Evolutionary conservation across 1,140 invertebrate genomes (phyloP), one percentile per base, ranked within the genome.

Genomic region (Drosophila navojoa): DNA sequence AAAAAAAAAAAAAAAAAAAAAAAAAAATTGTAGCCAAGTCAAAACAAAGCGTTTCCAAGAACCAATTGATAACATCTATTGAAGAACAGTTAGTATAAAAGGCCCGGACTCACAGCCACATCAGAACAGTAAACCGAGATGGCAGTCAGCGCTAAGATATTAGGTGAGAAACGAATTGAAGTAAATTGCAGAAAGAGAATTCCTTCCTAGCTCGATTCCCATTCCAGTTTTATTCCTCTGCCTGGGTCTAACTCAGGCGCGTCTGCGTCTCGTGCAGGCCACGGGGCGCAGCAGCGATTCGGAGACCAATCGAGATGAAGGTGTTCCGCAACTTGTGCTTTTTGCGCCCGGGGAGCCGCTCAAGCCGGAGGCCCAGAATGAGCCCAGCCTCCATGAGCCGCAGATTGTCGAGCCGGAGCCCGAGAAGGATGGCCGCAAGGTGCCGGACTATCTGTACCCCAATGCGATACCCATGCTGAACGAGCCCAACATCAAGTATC

Each of bases 391-490:
- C 32, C 70, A 84, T 25, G 84, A 80, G 45, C 85, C 84, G 0
- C 84, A 89, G 29, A 90, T 89, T 22, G 16, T 70, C 0, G 84
- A 90, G 32, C 4, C 29, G 3, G 71, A 89, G 0, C 0, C 59
- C 0, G 77, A 86, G 4, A 91, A 91, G 32, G 90, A 91, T 16
- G 67, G 77, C 5, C 79, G 90, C 40, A 91, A 90, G 35, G 78
- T 91, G 7, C 90, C 90, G 16, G 90, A 91, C 7, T 91, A 91
- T 64, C 62, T 91, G 1, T 91, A 91, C 49, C 70, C 90, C 4
- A 91, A 84, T 67, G 19, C 90, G 15, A 91, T 91, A 40, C 90
- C 90, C 60, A 76, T 91, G 75, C 63, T 84, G 7, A 82, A 79
- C 15, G 90, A 91, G 44, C 76, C 86, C 54, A 82, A 79, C 49